Conservation (phyloP, 1,140 invertebrate species). For the Drosophila nebulosa region DNA sequence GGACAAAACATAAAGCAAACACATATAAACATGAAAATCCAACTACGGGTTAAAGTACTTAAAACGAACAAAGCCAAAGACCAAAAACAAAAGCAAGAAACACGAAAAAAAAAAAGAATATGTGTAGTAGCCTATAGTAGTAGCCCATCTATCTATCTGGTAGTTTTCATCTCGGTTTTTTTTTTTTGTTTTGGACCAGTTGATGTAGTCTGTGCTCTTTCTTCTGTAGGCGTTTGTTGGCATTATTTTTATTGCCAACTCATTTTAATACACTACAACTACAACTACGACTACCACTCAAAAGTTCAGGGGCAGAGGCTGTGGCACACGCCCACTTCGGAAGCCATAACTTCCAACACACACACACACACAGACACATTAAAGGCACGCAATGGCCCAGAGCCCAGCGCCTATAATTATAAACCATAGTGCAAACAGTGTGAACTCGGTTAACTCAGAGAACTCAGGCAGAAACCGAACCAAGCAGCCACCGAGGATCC, state of each 20-base stretch:
- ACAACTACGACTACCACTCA: constrained; percentile 15
- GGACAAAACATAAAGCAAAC: constrained; percentile 31
- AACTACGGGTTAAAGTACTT: constrained; percentile 22
- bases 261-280: constrained; percentile 39
- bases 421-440: constrained; percentile 61
- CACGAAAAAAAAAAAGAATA: neutral
- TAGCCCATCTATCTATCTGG: constrained; percentile 21
- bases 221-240: constrained; percentile 37
- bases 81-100: neutral
- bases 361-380: neutral
- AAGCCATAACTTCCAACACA: constrained; percentile 39
- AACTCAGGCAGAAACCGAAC: no score
- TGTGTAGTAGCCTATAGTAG: constrained; percentile 12
- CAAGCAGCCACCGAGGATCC: constrained; percentile 10
- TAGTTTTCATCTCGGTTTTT: constrained; percentile 30
- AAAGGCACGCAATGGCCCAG: constrained; percentile 12
- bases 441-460: neutral
- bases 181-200: constrained; percentile 8
- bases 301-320: constrained; percentile 13
- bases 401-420: constrained; percentile 69
- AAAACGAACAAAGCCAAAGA: constrained; percentile 29
- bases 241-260: constrained; percentile 42
- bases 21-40: neutral
- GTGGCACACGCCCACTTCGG: constrained; percentile 51
- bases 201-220: constrained; percentile 32